These are phyloP conservation scores for Carcina quercana DNA, from an alignment of 2,888 invertebrate species.

Conservation along the genomic window DNA sequence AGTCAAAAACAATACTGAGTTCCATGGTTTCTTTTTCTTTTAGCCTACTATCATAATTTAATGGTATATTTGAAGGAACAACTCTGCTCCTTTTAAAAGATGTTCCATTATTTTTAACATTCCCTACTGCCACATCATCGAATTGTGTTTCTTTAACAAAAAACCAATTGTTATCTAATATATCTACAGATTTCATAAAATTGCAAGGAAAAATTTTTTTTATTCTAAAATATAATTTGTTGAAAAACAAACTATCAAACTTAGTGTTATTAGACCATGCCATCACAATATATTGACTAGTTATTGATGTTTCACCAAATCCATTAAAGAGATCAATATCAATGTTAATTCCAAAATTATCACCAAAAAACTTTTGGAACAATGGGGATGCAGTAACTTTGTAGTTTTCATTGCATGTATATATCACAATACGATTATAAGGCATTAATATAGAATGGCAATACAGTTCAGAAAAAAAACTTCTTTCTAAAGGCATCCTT, in stretches of 20 bases:
- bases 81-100: constrained; percentile 30
- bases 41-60: constrained; percentile 44
- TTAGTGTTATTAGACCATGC: constrained; percentile 38
- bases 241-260: constrained; percentile 45
- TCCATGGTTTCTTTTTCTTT: constrained; percentile 27
- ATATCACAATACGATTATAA: too few relatives aligned
- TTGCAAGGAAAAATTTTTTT: constrained; percentile 35
- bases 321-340: too few relatives aligned
- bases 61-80: constrained; percentile 20
- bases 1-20: constrained; percentile 33
- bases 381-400: too few relatives aligned
- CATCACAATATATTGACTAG: constrained; percentile 34
- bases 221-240: constrained; percentile 27
- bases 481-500: constrained; percentile 3
- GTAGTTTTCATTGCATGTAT: too few relatives aligned
- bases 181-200: constrained; percentile 12
- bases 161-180: constrained; percentile 32
- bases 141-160: constrained; percentile 22
- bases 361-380: constrained; percentile 35
- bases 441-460: too few relatives aligned
- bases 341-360: constrained; percentile 28
- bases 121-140: constrained; percentile 7
- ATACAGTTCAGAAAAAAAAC: too few relatives aligned
- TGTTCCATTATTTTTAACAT: constrained; percentile 8
- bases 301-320: constrained; percentile 17